A percentile compares a stretch with the other conserved stretches of the same genome.
phyloP scores from a whole-genome alignment of 2,113 vertebrate species.

The Vulpes ferrilata region DNA sequence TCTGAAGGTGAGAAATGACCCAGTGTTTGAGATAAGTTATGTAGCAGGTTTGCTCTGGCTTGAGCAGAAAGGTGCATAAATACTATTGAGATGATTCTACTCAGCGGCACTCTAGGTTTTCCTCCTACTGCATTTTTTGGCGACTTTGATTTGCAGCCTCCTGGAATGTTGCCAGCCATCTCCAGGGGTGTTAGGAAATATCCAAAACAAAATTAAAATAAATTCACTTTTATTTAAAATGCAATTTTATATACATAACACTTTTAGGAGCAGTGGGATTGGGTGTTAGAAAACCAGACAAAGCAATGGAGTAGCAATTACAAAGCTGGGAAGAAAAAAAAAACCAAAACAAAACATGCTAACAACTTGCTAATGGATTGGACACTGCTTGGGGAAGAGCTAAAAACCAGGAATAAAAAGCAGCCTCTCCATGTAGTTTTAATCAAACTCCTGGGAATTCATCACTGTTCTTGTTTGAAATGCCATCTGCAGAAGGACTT shows the following conservation, averaged over 20 bases:
- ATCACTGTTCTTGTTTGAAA: background rate
- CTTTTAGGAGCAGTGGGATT: constrained; percentile 43
- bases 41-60: background rate
- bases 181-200: constrained; percentile 44
- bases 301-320: background rate
- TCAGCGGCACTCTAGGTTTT: background rate
- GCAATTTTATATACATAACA: constrained; percentile 31
- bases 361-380: background rate
- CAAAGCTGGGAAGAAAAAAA: background rate
- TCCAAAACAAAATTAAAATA: constrained; percentile 57
- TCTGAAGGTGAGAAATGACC: background rate
- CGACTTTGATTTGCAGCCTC: constrained; percentile 22
- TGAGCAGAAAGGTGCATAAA: background rate
- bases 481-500: background rate
- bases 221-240: constrained; percentile 62
- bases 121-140: background rate
- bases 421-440: background rate
- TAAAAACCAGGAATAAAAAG: background rate
- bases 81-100: background rate
- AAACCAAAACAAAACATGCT: background rate
- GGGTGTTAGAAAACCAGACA: constrained; percentile 46
- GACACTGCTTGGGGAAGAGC: background rate
- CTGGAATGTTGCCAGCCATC: background rate
- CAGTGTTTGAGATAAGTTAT: background rate
- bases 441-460: background rate